Evolutionary conservation across 2,113 vertebrate species (phyloP).

Genomic region (Nanger granti): DNA sequence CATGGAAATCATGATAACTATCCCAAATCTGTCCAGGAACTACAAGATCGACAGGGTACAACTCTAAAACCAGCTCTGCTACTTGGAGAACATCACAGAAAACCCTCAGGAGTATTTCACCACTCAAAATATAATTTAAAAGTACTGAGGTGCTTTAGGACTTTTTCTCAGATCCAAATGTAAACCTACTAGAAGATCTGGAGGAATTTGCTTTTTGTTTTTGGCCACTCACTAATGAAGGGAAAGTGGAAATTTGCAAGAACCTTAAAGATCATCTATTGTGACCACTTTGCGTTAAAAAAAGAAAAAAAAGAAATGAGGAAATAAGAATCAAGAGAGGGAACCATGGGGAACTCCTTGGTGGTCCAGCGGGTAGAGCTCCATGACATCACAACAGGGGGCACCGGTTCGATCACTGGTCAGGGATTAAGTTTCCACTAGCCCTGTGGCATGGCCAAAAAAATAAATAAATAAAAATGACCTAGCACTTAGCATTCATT

Average conservation of each 20-base stretch:
- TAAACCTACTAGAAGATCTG: not conserved
- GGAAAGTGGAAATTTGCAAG: not conserved
- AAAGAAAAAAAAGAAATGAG: not conserved
- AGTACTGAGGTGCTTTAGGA: not conserved
- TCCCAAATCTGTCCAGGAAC: not conserved
- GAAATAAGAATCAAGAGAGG: not conserved
- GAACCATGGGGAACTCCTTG: not conserved
- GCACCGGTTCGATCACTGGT: accelerated
- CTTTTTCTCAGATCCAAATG: not conserved
- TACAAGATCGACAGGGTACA: not conserved
- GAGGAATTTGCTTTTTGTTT: not conserved
- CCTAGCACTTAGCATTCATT: not conserved
- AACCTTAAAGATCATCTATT: not conserved
- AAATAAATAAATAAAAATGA: not conserved
- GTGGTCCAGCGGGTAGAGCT: not conserved
- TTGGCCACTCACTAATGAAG: not conserved
- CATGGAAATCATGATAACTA: not conserved
- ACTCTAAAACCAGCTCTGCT: not conserved
- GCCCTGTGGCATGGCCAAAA: not conserved
- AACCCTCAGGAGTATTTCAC: not conserved
- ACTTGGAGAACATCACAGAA: not conserved
- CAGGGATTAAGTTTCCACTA: not conserved
- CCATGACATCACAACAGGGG: not conserved
- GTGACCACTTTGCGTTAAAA: not conserved
- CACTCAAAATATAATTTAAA: not conserved